Evolutionary conservation across 2,113 vertebrate species (phyloP), one percentile per base, ranked within the genome.

Genomic region (Galemys pyrenaicus): DNA sequence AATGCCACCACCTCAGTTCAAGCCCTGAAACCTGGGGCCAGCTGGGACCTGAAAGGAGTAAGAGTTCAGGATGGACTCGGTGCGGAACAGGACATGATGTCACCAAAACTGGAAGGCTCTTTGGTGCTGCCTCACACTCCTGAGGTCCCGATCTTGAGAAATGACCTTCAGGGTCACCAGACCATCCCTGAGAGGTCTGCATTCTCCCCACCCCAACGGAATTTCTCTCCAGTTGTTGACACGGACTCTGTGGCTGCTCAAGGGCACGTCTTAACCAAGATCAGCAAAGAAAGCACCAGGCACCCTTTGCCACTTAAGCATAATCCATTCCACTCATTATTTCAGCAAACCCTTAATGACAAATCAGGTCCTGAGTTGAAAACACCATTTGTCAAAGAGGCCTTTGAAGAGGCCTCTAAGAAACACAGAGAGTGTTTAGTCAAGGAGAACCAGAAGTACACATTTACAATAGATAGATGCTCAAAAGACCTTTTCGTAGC

Each of bases 181-280:
- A 98, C 97, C 67, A 94, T 96, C 92, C 98, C 98, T 3, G 99
- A 99, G 97, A 98, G 99, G 88, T 99, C 99, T 1, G 99, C 99
- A 2, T 99, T 99, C 97, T 99, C 99, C 46, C 98, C 99, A 3
- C 99, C 99, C 0, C 99, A 98, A 97, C 98, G 98, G 90, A 98
- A 97, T 98, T 99, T 99, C 20, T 98, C 98, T 91, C 98, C 99
- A 0, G 75, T 98, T 62, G 98, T 99, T 97, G 97, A 98, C 54
- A 97, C 89, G 92, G 98, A 97, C 92, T 92, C 97, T 44, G 73
- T 98, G 91, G 65, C 97, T 95, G 67, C 98, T 90, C 98, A 98
- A 58, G 98, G 98, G 19, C 98, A 98, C 28, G 68, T 98, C 87
- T 95, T 98, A 95, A 98, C 95, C 98, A 99, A 99, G 97, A 95